These are phyloP conservation scores for Pogoniulus pusillus DNA, from an alignment of 2,797 vertebrate species.

Conservation along the genomic window DNA sequence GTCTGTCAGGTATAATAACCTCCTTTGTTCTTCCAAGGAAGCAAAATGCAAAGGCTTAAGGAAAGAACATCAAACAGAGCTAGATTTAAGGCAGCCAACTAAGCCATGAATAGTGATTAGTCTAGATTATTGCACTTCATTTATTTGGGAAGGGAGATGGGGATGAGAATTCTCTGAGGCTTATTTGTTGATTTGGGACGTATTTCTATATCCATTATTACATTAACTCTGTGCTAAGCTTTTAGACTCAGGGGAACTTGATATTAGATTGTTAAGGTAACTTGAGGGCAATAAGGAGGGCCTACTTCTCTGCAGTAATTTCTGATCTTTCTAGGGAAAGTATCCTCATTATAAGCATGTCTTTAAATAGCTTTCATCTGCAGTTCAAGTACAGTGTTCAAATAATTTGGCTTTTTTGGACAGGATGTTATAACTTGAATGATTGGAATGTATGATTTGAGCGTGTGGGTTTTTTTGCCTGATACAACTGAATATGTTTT, in stretches of 20 bases:
- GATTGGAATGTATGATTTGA: background rate
- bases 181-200: background rate
- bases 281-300: background rate
- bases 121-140: background rate
- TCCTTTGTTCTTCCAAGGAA: background rate
- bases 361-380: background rate
- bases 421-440: background rate
- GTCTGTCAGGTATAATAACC: background rate
- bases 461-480: background rate
- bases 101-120: background rate
- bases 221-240: background rate
- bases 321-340: background rate
- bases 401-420: background rate
- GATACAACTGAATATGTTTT: constrained; percentile 17
- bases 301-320: background rate
- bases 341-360: background rate
- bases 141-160: background rate
- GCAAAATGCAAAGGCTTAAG: background rate
- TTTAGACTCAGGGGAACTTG: background rate
- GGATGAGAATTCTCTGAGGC: background rate
- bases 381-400: background rate
- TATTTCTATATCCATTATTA: background rate
- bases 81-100: background rate
- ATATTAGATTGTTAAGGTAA: background rate
- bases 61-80: background rate